phyloP scores from a whole-genome alignment of 2,113 vertebrate genomes.

The Myrmophylax atrothorax region DNA sequence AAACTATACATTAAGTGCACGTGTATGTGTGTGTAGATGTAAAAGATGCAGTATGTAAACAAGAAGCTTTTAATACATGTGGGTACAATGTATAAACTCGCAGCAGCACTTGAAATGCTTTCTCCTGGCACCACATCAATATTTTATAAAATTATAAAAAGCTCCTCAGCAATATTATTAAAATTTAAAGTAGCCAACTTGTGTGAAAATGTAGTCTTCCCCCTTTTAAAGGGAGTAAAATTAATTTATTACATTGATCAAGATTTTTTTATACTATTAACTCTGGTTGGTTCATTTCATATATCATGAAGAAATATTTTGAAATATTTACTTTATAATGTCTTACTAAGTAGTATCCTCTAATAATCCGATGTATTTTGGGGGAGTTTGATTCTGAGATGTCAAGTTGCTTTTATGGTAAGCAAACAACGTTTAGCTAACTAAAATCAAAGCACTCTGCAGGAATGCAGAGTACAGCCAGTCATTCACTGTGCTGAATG shows the following conservation, averaged over 20 bases:
- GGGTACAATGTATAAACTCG: background rate
- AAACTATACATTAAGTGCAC: background rate
- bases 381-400: background rate
- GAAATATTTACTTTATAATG: background rate
- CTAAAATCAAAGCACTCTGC: background rate
- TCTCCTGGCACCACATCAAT: background rate
- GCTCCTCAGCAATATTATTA: constrained; percentile 32
- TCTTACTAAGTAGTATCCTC: background rate
- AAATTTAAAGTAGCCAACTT: constrained; percentile 20
- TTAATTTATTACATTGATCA: background rate
- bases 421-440: background rate
- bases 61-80: background rate
- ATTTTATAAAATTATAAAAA: constrained; percentile 51
- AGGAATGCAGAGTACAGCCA: background rate
- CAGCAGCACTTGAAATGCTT: constrained; percentile 8
- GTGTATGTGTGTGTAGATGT: background rate
- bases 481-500: background rate
- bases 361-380: background rate
- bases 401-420: background rate
- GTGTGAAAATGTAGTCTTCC: background rate
- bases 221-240: background rate
- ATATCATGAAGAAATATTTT: background rate
- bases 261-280: background rate
- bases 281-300: background rate
- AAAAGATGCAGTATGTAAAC: background rate